phyloP scores from a whole-genome alignment of 2,888 invertebrate species.

The Congeria kusceri region DNA sequence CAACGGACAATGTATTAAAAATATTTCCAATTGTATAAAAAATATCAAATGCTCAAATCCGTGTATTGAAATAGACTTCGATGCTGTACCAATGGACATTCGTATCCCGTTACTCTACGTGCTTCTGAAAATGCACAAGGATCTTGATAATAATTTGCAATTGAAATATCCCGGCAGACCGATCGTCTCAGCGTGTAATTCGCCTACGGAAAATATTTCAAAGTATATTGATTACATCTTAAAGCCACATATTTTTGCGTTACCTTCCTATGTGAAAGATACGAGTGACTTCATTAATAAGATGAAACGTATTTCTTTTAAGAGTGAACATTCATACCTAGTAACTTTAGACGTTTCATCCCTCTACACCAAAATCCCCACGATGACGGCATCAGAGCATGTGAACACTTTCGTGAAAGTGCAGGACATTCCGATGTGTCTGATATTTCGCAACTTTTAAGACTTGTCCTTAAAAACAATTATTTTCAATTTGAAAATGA shows the following conservation, averaged over 20 bases:
- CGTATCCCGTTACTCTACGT: not conserved
- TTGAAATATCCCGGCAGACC: not conserved
- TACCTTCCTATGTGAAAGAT: slow-evolving; percentile 24
- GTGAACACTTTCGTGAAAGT: slow-evolving; percentile 15
- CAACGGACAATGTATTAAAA: not conserved
- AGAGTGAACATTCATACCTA: not conserved
- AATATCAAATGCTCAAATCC: not conserved
- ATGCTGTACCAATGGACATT: not conserved
- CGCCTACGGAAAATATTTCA: too few relatives aligned
- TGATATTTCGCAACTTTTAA: slow-evolving; percentile 23
- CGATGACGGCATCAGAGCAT: slow-evolving; percentile 30
- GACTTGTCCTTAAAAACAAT: slow-evolving; percentile 34
- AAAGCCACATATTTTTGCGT: not conserved
- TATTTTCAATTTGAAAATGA: slow-evolving; percentile 44
- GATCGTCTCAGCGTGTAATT: too few relatives aligned
- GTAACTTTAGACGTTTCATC: slow-evolving; percentile 40
- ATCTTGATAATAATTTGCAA: not conserved
- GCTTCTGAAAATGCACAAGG: not conserved
- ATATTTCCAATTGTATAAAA: not conserved
- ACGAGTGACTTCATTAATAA: slow-evolving; percentile 19
- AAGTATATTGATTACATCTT: not conserved
- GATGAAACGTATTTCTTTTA: slow-evolving; percentile 3
- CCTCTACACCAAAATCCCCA: slow-evolving; percentile 41
- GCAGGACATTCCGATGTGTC: slow-evolving; percentile 10
- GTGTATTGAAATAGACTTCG: not conserved